Evolutionary conservation across 2,888 invertebrate species (phyloP).

Genomic region (Ochropleura plecta): DNA sequence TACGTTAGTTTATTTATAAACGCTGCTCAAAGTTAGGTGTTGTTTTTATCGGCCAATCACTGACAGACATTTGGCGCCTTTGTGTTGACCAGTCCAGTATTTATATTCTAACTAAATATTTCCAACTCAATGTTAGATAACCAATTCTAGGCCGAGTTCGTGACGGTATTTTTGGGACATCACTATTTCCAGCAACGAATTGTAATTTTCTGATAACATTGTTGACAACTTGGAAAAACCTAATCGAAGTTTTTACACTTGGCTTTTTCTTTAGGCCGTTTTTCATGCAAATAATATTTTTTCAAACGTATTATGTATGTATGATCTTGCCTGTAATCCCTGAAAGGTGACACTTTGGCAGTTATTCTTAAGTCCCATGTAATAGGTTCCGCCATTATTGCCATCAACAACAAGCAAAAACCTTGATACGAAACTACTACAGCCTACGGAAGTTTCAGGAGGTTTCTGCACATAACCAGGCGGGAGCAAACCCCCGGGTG

Average conservation of each 20-base stretch:
- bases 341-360: not conserved
- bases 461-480: too few relatives aligned
- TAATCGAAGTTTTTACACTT: not conserved
- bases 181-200: constrained; percentile 14
- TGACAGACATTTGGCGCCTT: constrained; percentile 7
- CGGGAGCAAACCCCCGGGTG: too few relatives aligned
- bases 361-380: not conserved
- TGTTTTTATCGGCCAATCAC: not conserved
- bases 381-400: too few relatives aligned
- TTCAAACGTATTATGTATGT: not conserved
- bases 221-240: constrained; percentile 8
- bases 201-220: constrained; percentile 15
- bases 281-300: not conserved
- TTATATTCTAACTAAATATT: constrained; percentile 18
- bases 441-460: too few relatives aligned
- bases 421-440: too few relatives aligned
- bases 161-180: constrained; percentile 12
- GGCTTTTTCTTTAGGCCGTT: not conserved
- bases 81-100: constrained; percentile 3
- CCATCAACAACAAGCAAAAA: too few relatives aligned
- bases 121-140: constrained; percentile 8
- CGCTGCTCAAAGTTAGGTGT: not conserved
- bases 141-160: constrained; percentile 19
- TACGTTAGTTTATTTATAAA: not conserved
- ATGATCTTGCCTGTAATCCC: not conserved